Base-by-base conservation (phyloP, 1,140 invertebrate genomes). In the Dinoponera quadriceps region DNA sequence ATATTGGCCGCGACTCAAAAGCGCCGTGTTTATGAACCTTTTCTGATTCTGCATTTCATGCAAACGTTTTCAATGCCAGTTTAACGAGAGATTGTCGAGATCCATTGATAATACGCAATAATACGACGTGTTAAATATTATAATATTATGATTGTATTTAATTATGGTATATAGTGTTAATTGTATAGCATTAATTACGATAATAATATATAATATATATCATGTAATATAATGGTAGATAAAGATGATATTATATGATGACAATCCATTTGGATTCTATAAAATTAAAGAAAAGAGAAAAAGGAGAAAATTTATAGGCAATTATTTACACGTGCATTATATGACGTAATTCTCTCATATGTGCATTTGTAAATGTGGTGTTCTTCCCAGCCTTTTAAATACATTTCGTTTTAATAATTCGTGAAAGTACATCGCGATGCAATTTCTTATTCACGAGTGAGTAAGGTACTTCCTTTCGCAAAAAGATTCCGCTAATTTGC, bases 391-490 rank as follows among this genome's bases (percentile, higher is more conserved):
- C 20, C 9, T 9, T 74, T 9, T 74, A 74, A 59, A 73, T 48
- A 44, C 2, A 14, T 27, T 3, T 7, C 7, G 9, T 22, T n/a
- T 54, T 62, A 44, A 62, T 60, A 62, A 44, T 48, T 48, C 22
- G 38, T 60, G 22, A 62, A 49, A 60, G 33, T 69, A 27, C 1
- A 18, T n/a, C 18, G 11, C 0, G 16, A n/a, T 3, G 4, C 51
- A n/a, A 29, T 33, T 38, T 33, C 16, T 71, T 71, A 71, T 33
- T 55, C 27, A 14, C 29, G 44, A 75, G 44, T 51, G 59, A 77
- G 73, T 69, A 78, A 78, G 13, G 68, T 69, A 20, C 51, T 66
- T 25, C 14, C 60, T 78, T 78, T 55, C 18, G 29, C 27, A 11
- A 16, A 78, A 33, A 78, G 14, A 69, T 57, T 57, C 38, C 25